Evolutionary conservation across 2,797 vertebrate species (phyloP), one percentile per base, ranked within the genome.

Genomic region (Arremon aurantiirostris): DNA sequence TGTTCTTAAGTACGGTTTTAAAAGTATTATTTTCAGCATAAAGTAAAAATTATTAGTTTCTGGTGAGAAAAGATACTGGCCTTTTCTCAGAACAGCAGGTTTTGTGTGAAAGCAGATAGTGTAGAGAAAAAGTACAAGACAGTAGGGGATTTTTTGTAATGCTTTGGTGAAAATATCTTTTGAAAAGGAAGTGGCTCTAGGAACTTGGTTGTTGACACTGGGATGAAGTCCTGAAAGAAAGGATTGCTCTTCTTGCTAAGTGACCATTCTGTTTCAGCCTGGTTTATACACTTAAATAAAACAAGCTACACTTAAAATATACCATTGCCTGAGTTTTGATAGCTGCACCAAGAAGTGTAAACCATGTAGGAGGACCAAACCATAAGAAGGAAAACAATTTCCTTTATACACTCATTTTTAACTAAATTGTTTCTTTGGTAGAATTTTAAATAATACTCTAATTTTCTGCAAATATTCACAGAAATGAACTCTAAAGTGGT

Each of bases 351-450:
- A 52, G 42, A 86, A 83, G 9, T 12, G 5, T 21, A 37, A 88
- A 64, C 11, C 0, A 0, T 65, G 26, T 10, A 65, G n/a, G 20
- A 50, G 35, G n/a, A 61, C 11, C 49, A 50, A 50, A 50, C 16
- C 27, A 28, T 11, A 32, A 37, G 57, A 42, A 76, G 14, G 32
- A 91, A 93, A 75, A n/a, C 4, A 63, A 85, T 64, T 39, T n/a
- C 17, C 6, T 70, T 41, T 32, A 37, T 26, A 41, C 6, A 15
- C 3, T 35, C 3, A 24, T 24, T 72, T 10, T 41, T 24, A 87
- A 39, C 3, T 42, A 35, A 37, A 47, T n/a, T 28, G 1, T 39
- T 85, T 37, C 5, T 63, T 82, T 2, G 4, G 11, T 37, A 52
- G 5, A 6, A 49, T 87, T 89, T 70, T 37, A 73, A 79, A 57